These are phyloP conservation scores for Ceratina japonica DNA, from an alignment of 1,140 invertebrate genomes.

Conservation along the genomic window DNA sequence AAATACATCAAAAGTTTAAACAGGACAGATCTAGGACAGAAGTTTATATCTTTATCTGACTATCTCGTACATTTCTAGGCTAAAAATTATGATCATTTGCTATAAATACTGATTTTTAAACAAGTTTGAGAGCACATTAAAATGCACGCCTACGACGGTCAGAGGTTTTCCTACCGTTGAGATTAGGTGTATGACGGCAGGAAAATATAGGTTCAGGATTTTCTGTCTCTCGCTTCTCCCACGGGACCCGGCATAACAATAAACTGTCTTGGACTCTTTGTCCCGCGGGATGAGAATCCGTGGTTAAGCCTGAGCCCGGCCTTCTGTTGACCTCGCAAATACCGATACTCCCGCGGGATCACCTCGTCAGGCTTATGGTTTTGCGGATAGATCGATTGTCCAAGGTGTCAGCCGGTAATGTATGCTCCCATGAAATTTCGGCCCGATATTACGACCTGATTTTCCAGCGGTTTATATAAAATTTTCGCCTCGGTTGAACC, in stretches of 20 bases:
- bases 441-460: too few relatives aligned
- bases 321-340: constrained; percentile 61
- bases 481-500: too few relatives aligned
- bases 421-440: constrained; percentile 6
- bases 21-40: too few relatives aligned
- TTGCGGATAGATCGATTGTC: constrained; percentile 40
- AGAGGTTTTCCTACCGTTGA: constrained; percentile 57
- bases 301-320: constrained; percentile 42
- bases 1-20: too few relatives aligned
- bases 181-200: constrained; percentile 61
- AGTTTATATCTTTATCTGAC: too few relatives aligned
- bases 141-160: constrained; percentile 56
- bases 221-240: constrained; percentile 50
- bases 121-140: constrained; percentile 40
- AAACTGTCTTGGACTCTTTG: constrained; percentile 62
- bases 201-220: constrained; percentile 61
- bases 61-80: too few relatives aligned
- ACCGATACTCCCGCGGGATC: constrained; percentile 56
- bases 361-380: constrained; percentile 48
- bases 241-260: constrained; percentile 54
- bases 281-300: constrained; percentile 57
- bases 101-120: constrained; percentile 34
- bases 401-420: constrained; percentile 10
- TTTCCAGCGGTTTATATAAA: too few relatives aligned
- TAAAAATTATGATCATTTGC: too few relatives aligned